A percentile compares a stretch with the other conserved stretches of the same genome.
phyloP scores from a whole-genome alignment of 2,888 invertebrate genomes.

The Nudaria mundana region DNA sequence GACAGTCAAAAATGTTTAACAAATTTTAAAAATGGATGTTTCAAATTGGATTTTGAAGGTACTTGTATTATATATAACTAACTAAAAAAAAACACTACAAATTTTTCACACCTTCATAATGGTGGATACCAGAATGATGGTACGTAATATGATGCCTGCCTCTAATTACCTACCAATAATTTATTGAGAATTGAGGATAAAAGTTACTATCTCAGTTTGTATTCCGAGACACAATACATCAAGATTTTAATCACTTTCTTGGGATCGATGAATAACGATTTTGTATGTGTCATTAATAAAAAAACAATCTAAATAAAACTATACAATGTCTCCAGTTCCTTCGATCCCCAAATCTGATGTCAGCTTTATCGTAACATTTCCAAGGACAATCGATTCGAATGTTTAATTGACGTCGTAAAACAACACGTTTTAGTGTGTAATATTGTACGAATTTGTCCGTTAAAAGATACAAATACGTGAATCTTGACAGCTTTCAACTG shows the following conservation, averaged over 20 bases:
- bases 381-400: conserved; percentile 9
- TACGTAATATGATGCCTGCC: too few species aligned
- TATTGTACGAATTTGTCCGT: conserved; percentile 10
- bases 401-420: conserved; percentile 24
- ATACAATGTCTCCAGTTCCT: conserved; percentile 1
- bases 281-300: not conserved
- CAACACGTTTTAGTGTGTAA: conserved; percentile 1
- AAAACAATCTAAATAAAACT: not conserved
- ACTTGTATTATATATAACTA: too few species aligned
- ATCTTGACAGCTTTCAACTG: conserved; percentile 3
- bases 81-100: too few species aligned
- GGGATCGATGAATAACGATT: not conserved
- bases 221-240: not conserved
- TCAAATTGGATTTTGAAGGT: too few species aligned
- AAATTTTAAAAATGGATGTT: too few species aligned
- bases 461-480: not conserved
- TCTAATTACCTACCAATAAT: too few species aligned
- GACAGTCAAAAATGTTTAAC: too few species aligned
- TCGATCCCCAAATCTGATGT: not conserved
- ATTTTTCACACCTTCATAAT: too few species aligned
- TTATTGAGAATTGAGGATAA: too few species aligned
- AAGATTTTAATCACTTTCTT: not conserved
- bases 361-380: conserved; percentile 15
- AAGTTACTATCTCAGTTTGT: not conserved
- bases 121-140: too few species aligned